These are phyloP conservation scores for Numenius phaeopus DNA, from an alignment of 2,797 vertebrate genomes.

Conservation along the genomic window DNA sequence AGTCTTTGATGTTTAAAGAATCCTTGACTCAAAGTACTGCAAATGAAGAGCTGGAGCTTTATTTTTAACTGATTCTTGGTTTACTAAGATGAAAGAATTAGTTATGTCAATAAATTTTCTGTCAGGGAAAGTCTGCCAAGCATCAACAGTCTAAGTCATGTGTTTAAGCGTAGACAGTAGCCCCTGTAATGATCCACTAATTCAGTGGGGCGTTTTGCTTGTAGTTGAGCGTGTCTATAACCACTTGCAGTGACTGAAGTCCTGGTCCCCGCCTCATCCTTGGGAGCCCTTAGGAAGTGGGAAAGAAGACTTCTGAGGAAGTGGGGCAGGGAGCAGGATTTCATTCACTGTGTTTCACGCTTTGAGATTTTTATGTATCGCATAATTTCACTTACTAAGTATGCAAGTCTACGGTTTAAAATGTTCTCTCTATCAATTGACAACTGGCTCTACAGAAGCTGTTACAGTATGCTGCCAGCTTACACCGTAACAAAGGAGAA, in stretches of 20 bases:
- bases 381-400: not conserved
- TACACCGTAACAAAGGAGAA: not conserved
- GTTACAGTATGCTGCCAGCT: slow-evolving; percentile 13
- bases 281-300: not conserved
- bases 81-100: not conserved
- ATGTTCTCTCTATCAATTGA: not conserved
- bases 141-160: not conserved
- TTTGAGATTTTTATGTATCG: not conserved
- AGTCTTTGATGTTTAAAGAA: not conserved
- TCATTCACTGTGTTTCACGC: not conserved
- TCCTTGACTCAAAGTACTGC: not conserved
- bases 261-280: not conserved
- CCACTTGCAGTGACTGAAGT: not conserved
- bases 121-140: not conserved
- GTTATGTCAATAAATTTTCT: not conserved
- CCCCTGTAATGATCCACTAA: not conserved
- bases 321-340: not conserved
- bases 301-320: not conserved
- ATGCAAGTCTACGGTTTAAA: not conserved
- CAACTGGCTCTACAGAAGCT: slow-evolving; percentile 38
- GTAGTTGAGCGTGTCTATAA: not conserved
- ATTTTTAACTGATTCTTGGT: not conserved
- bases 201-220: not conserved
- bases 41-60: slow-evolving; percentile 5
- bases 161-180: not conserved